Evolutionary conservation across 2,113 vertebrate species (phyloP), one percentile per base, ranked within the genome.

Genomic region (Acrocephalus arundinaceus): DNA sequence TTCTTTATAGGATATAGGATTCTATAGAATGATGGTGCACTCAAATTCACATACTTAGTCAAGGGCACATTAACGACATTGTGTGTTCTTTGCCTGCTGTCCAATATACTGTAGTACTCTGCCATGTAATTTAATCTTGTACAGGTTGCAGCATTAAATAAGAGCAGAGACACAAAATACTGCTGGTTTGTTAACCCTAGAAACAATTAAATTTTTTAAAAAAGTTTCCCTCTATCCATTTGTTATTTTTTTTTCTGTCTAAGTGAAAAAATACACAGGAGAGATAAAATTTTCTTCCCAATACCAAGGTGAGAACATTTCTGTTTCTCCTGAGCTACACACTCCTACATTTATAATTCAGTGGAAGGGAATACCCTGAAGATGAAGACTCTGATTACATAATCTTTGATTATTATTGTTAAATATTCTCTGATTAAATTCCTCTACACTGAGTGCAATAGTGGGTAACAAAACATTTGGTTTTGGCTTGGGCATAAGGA

Each of bases 71-170:
- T 70, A 89, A 82, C 43, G 37, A 83, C 23, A 9, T 39, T 83
- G 63, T 37, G 66, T 66, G 41, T 74, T 89, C 48, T 82, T 89
- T 95, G 8, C 55, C 58, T 87, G 63, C 71, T 90, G 71, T 52
- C 71, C 71, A 55, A 46, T 55, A 37, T 59, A 12, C 67, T 67
- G 59, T 67, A 59, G 75, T 91, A 89, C 27, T 77, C 65, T 78
- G 37, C 67, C 20, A 6, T 89, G 89, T 95, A 91, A 91, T 76
- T 91, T 90, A 77, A 96, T 96, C 75, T 86, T 31, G 24, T 41
- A 41, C 28, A 68, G 45, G 81, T 49, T 93, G 57, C 73, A 86
- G 61, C 68, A 46, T 95, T 93, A 92, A 83, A 24, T 93, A 86
- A 88, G 72, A 90, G 37, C 72, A 94, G 31, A 51, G 62, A 80